Conservation (phyloP, 2,797 vertebrate species). For the Paguma larvata region DNA sequence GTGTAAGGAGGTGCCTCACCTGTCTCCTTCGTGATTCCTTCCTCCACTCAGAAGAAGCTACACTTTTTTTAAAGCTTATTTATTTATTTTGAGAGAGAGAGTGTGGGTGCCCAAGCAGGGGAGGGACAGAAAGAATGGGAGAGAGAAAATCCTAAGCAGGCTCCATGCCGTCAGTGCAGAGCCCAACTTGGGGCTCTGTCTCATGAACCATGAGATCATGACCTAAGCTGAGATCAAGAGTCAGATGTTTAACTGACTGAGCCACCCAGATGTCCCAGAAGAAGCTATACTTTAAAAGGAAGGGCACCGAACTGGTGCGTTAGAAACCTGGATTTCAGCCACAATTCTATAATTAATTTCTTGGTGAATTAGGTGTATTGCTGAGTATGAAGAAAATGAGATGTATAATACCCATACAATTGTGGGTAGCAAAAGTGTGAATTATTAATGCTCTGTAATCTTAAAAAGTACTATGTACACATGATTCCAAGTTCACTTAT, state of each 20-base stretch:
- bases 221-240: too few relatives aligned
- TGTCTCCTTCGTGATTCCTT: neutral
- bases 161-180: too few relatives aligned
- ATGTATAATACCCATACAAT: neutral
- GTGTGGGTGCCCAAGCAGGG: too few relatives aligned
- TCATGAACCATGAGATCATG: too few relatives aligned
- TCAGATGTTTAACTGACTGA: too few relatives aligned
- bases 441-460: neutral
- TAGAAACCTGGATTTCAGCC: neutral
- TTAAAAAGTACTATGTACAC: conserved; percentile 15
- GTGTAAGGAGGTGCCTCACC: neutral
- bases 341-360: neutral
- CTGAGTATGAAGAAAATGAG: neutral
- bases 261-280: too few relatives aligned
- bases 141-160: too few relatives aligned
- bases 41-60: neutral
- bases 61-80: neutral
- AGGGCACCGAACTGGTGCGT: neutral
- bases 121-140: too few relatives aligned
- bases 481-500: neutral
- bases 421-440: neutral
- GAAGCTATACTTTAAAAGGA: neutral
- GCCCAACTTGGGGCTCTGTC: too few relatives aligned
- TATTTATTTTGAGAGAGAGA: too few relatives aligned
- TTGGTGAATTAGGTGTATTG: neutral